A percentile compares a stretch with the other conserved stretches of the same genome.
Evolutionary conservation across 2,888 invertebrate genomes (phyloP).

Genomic region (Polietes domitor): DNA sequence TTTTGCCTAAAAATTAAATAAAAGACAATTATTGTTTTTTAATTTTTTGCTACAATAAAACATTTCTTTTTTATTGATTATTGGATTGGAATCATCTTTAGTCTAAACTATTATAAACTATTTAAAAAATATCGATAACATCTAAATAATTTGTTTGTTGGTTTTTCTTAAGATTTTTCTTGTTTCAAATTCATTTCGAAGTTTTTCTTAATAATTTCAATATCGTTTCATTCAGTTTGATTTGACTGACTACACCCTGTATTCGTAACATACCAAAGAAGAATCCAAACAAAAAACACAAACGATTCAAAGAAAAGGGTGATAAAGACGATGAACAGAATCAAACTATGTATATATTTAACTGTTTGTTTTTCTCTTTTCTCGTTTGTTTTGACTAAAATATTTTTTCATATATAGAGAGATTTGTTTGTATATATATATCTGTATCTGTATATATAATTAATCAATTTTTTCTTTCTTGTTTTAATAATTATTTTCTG

Average conservation of each 20-base stretch:
- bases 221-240: conserved; percentile 11
- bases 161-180: background rate
- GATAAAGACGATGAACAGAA: conserved; percentile 1
- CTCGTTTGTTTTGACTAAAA: background rate
- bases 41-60: conserved; percentile 57
- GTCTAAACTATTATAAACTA: conserved; percentile 61
- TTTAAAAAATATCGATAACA: conserved; percentile 63
- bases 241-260: conserved; percentile 8
- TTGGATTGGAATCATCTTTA: conserved; percentile 35
- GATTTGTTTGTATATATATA: conserved; percentile 32
- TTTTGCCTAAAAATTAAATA: no score
- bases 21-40: background rate
- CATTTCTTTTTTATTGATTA: conserved; percentile 40
- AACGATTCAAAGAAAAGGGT: conserved; percentile 3
- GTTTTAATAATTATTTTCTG: background rate
- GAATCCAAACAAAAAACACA: background rate
- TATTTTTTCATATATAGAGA: conserved; percentile 19
- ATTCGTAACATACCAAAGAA: background rate
- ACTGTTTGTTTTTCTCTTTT: background rate
- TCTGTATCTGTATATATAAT: conserved; percentile 25
- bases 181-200: conserved; percentile 29
- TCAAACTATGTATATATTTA: conserved; percentile 14
- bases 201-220: conserved; percentile 11
- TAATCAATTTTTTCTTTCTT: conserved; percentile 16
- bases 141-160: conserved; percentile 57